Evolutionary conservation across 2,113 vertebrate species (phyloP), one percentile per base, ranked within the genome.

Genomic region (Chascanopsetta lugubris): DNA sequence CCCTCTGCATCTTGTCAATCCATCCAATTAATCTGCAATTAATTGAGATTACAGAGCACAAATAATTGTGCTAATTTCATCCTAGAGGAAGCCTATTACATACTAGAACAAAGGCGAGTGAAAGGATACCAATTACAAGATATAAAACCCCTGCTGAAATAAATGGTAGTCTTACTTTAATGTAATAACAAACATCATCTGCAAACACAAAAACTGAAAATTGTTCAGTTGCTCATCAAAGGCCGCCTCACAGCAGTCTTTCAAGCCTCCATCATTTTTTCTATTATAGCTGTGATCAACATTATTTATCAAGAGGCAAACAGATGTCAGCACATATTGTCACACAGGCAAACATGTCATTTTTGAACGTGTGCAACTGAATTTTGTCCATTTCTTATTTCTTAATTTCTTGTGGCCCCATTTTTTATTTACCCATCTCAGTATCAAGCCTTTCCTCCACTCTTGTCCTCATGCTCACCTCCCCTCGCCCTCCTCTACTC

Each of bases 111-210:
- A 51, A 50, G 60, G 47, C 55, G 76, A 1, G 38, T 72, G 47
- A 86, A 78, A 79, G 79, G 64, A 85, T 81, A 60, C 66, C 62
- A 79, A 75, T 84, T 86, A 83, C 77, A 78, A 69, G 69, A 79
- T 61, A 73, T 71, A 79, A 85, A 81, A 73, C 62, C 21, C 67
- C 66, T 1, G 54, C 69, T 84, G 61, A 51, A 83, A 72, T 80
- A 87, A 85, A 77, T 78, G 34, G 51, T 78, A 30, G 51, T 79
- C 77, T 87, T 87, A 79, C 89, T 88, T 90, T 80, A 69, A 83
- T 79, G 77, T 84, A 79, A 86, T 90, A 88, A 77, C 73, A 13
- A 68, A 87, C 82, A 82, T 89, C 75, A 88, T 81, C 75, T 77
- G 62, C 61, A 80, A 69, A 73, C 65, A 72, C 36, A 36, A 76